A percentile compares a stretch with the other conserved stretches of the same genome.
Evolutionary conservation across 2,797 vertebrate species (phyloP).

Genomic region (Clamator glandarius): DNA sequence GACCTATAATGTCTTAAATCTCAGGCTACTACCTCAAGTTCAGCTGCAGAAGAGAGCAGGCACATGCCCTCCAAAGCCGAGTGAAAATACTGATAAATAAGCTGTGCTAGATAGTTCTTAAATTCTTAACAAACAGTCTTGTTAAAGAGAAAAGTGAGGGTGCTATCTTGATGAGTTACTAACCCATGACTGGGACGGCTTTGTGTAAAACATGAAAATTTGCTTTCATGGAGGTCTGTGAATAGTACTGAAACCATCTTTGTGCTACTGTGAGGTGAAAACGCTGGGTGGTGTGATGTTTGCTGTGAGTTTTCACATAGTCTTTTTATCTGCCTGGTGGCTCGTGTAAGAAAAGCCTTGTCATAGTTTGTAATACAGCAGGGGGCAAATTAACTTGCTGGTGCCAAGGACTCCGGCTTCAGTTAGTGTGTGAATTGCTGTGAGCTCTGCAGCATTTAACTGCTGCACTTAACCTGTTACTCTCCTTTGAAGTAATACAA

Average conservation of each 20-base stretch:
- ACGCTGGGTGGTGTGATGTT: not conserved
- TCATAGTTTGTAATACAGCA: not conserved
- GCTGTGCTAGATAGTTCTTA: not conserved
- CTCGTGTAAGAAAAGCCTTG: not conserved
- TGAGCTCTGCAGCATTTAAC: not conserved
- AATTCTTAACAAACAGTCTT: not conserved
- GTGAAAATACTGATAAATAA: not conserved
- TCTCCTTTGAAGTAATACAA: not conserved
- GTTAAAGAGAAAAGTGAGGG: not conserved
- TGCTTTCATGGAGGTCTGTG: not conserved
- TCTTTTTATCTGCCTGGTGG: not conserved
- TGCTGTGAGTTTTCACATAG: not conserved
- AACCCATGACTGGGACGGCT: not conserved
- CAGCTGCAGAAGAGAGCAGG: not conserved
- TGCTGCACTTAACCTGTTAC: not conserved
- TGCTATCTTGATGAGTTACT: not conserved
- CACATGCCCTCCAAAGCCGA: not conserved
- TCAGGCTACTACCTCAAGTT: not conserved
- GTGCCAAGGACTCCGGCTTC: not conserved
- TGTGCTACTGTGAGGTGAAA: not conserved
- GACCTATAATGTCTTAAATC: not conserved
- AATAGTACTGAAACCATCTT: not conserved
- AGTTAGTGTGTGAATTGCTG: not conserved
- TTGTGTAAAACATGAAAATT: not conserved
- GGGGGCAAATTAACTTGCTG: not conserved